A percentile compares a stretch with the other conserved stretches of the same genome.
Conservation (phyloP, 2,888 invertebrate genomes). For the Zaprionus lineosus region DNA sequence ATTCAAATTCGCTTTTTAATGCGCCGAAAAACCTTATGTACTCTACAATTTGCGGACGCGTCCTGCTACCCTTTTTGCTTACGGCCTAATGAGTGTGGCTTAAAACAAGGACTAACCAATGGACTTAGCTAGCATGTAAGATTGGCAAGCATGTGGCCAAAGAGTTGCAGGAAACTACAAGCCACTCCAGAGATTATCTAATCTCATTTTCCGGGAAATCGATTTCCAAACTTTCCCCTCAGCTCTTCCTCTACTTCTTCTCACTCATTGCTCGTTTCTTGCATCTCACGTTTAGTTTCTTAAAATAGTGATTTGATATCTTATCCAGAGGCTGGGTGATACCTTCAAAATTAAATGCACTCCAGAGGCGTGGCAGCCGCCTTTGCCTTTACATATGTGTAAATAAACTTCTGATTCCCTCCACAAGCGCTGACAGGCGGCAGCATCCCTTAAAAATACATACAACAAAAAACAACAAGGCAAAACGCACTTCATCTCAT, state of each 20-base stretch:
- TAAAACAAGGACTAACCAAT: slow-evolving; percentile 5
- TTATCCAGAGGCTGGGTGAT: slow-evolving; percentile 12
- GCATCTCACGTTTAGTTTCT: too few species aligned
- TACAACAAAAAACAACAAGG: neutral
- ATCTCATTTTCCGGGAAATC: slow-evolving; percentile 7
- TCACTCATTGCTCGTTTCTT: too few species aligned
- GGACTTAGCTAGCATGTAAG: neutral
- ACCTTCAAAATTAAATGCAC: neutral
- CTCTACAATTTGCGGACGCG: neutral
- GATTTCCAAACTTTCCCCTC: neutral
- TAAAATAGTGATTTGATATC: slow-evolving; percentile 17
- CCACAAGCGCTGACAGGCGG: slow-evolving; percentile 27
- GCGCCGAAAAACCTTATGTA: slow-evolving; percentile 39
- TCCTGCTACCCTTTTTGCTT: slow-evolving; percentile 40
- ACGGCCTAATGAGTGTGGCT: slow-evolving; percentile 44
- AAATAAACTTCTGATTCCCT: slow-evolving; percentile 32
- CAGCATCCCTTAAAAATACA: slow-evolving; percentile 56
- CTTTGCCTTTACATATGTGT: slow-evolving; percentile 38
- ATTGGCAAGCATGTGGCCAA: slow-evolving; percentile 27
- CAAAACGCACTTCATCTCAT: slow-evolving; percentile 5
- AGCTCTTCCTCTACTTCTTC: too few species aligned
- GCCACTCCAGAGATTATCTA: slow-evolving; percentile 19
- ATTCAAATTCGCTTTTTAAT: slow-evolving; percentile 61
- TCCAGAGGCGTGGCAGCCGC: slow-evolving; percentile 37
- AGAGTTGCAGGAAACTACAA: slow-evolving; percentile 50